Evolutionary conservation across 2,797 vertebrate species (phyloP).

Genomic region (Silurus lanzhouensis): DNA sequence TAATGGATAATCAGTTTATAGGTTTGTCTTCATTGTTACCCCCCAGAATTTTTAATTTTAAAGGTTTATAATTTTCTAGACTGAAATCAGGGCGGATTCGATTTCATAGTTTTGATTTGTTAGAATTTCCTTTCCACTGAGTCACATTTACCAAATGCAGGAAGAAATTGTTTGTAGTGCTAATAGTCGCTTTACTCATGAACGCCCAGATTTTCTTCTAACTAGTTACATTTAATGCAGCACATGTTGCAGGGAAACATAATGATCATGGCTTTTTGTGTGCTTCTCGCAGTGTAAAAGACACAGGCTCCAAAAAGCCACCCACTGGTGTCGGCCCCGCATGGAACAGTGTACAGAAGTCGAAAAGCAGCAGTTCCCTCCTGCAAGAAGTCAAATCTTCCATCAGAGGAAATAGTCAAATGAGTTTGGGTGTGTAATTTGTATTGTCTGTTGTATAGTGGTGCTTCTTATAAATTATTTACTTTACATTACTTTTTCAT

Average conservation of each 20-base stretch:
- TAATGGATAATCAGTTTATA: background rate
- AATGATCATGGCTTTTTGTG: background rate
- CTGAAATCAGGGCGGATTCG: background rate
- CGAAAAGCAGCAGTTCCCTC: slow-evolving; percentile 86
- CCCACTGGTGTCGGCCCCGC: slow-evolving; percentile 75
- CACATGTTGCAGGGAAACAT: background rate
- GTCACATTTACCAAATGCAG: background rate
- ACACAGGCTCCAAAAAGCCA: slow-evolving; percentile 73
- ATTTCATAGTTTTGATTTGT: background rate
- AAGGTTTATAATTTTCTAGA: background rate
- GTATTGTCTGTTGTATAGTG: background rate
- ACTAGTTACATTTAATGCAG: background rate
- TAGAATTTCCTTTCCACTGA: background rate
- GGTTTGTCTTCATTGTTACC: background rate
- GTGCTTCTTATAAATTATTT: background rate
- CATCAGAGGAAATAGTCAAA: slow-evolving; percentile 72
- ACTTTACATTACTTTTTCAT: background rate
- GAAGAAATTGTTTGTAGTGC: background rate
- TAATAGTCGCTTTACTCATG: background rate
- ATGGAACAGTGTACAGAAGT: slow-evolving; percentile 84
- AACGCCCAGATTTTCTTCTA: background rate
- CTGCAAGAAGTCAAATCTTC: slow-evolving; percentile 75
- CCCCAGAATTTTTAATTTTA: no score
- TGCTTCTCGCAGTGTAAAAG: slow-evolving; percentile 73
- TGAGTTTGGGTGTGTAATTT: slow-evolving; percentile 65